Evolutionary conservation across 2,113 vertebrate species (phyloP).

Genomic region (Alethe diademata): DNA sequence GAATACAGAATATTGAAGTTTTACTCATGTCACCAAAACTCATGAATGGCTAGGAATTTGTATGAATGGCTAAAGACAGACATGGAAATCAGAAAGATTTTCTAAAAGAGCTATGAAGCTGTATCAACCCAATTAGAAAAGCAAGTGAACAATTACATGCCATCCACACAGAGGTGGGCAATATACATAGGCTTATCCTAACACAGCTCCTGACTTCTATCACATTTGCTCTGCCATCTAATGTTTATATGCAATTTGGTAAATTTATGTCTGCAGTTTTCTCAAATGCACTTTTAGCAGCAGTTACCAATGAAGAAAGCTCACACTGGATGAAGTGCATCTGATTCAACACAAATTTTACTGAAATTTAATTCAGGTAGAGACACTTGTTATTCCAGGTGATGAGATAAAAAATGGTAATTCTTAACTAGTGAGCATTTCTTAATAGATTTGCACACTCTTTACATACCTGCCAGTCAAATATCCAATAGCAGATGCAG

Average conservation of each 20-base stretch:
- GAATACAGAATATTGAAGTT: not conserved
- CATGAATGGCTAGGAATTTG: not conserved
- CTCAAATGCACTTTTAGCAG: not conserved
- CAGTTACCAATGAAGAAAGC: not conserved
- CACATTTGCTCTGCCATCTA: not conserved
- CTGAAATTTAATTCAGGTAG: not conserved
- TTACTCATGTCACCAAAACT: not conserved
- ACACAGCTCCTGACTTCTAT: not conserved
- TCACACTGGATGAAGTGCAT: not conserved
- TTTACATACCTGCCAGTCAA: slow-evolving; percentile 81
- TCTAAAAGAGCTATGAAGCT: not conserved
- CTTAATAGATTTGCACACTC: not conserved
- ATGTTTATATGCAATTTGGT: not conserved
- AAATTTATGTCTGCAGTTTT: not conserved
- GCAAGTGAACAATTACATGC: not conserved
- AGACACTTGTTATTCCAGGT: not conserved
- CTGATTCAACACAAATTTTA: not conserved
- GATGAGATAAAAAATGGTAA: not conserved
- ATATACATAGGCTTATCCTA: not conserved
- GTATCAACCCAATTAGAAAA: not conserved
- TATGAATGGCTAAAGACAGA: not conserved
- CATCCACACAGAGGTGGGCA: not conserved
- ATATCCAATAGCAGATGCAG: slow-evolving; percentile 92
- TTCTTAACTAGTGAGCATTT: not conserved
- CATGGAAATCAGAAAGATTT: not conserved